phyloP scores from a whole-genome alignment of 2,797 vertebrate species.

The Loriculus beryllinus region DNA sequence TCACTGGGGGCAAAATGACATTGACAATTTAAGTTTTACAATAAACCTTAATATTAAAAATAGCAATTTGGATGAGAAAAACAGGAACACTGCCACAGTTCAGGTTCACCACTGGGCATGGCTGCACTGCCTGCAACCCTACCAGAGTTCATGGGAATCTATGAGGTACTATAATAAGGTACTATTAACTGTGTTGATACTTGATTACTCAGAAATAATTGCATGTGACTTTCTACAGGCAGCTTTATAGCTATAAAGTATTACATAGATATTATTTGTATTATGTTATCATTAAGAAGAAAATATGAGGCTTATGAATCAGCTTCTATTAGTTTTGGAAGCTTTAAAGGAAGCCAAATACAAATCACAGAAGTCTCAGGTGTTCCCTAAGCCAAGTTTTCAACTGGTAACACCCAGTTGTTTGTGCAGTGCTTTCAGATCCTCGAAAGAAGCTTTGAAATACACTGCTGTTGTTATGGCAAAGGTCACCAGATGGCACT shows the following conservation, averaged over 20 bases:
- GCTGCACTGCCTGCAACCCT: background rate
- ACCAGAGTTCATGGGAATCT: background rate
- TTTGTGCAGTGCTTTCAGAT: background rate
- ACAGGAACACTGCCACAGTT: background rate
- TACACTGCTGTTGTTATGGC: conserved; percentile 32
- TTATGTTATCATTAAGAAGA: background rate
- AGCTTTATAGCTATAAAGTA: background rate
- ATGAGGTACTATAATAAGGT: background rate
- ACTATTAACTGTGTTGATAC: background rate
- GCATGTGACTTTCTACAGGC: background rate
- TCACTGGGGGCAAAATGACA: background rate
- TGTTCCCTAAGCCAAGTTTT: background rate
- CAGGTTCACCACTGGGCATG: background rate
- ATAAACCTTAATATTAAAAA: background rate
- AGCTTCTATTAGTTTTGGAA: background rate
- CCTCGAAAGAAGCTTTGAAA: background rate
- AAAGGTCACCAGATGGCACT: conserved; percentile 65
- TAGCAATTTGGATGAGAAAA: background rate
- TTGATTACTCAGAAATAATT: background rate
- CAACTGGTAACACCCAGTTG: accelerated
- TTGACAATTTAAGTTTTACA: background rate
- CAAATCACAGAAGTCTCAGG: accelerated
- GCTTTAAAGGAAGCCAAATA: background rate
- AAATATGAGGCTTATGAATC: background rate
- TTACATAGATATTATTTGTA: background rate